Base-by-base conservation (phyloP, 2,797 vertebrate species). In the Carapus acus region DNA sequence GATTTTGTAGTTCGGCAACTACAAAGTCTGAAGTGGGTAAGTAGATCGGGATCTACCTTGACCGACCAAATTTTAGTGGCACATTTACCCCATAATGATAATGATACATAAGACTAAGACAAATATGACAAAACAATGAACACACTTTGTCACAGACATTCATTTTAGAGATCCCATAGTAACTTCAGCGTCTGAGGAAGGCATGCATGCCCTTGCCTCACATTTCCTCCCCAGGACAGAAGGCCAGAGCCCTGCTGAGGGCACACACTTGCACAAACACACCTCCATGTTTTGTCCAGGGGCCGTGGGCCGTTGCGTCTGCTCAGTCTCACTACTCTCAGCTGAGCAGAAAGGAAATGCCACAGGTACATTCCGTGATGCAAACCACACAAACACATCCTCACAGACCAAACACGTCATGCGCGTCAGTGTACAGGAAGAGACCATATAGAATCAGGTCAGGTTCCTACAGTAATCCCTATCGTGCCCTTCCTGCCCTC, bases 311-410 rank as follows among this genome's bases (percentile, higher is more conserved):
- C 91, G 81, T 89, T 81, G 84, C 85, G 86, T 85, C 67, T 49
- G 78, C 82, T 89, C 91, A 76, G 72, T 85, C 86, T 81, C 80
- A 78, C 56, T 16, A 74, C 82, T 83, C 87, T 68, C 69, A 76
- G 69, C 76, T 65, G 69, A 65, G 73, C 16, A 88, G 88, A 91
- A 89, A 87, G 88, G 61, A 81, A 76, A 76, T 83, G 51, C 65
- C 67, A 73, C 87, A 82, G 85, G 82, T 83, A 90, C 88, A 93
- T 96, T 94, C 94, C 92, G 91, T 91, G 85, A 90, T 90, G 91
- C 93, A 92, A 91, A 91, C 86, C 42, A 51, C 50, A 52, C 20
- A 7, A 38, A 51, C 6, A 54, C 18, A 55, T 39, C 60, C 43
- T 56, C 59, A 65, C 65, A 51, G 58, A 44, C 37, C 34, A n/a